These are phyloP conservation scores for Danio tinwini DNA, from an alignment of 2,797 vertebrate species.

Conservation along the genomic window DNA sequence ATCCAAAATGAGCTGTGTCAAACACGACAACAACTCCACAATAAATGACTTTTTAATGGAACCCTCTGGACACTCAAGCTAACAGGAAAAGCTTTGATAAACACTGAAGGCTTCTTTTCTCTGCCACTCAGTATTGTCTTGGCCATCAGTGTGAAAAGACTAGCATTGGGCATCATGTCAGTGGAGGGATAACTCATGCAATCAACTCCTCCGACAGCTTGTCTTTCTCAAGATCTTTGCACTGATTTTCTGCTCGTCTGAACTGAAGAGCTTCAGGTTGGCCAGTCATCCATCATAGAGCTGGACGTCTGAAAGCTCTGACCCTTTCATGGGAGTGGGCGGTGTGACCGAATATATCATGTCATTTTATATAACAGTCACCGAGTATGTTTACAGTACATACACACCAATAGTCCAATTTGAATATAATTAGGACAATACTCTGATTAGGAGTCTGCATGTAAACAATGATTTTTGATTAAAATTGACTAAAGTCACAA, in stretches of 20 bases:
- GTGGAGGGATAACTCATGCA: neutral
- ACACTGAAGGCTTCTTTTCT: constrained; percentile 18
- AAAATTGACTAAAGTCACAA: no score
- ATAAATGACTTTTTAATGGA: no score
- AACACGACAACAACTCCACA: no score
- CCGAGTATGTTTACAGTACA: no score
- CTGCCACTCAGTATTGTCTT: constrained; percentile 16
- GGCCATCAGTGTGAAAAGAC: constrained; percentile 7
- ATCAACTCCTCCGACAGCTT: neutral
- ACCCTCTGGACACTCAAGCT: neutral
- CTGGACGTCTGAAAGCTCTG: neutral
- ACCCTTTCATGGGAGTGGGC: neutral
- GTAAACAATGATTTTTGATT: no score
- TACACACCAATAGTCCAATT: no score
- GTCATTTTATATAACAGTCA: neutral
- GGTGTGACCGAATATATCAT: neutral
- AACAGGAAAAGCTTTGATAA: constrained; percentile 31
- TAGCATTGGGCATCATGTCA: neutral
- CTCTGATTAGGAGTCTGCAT: no score
- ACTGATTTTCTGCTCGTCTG: neutral
- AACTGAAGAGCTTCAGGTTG: neutral
- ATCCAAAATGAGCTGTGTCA: no score
- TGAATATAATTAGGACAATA: no score
- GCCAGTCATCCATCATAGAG: neutral
- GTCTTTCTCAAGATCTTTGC: neutral